Evolutionary conservation across 2,888 invertebrate genomes (phyloP), one percentile per base, ranked within the genome.

Genomic region (Anthophora plumipes): DNA sequence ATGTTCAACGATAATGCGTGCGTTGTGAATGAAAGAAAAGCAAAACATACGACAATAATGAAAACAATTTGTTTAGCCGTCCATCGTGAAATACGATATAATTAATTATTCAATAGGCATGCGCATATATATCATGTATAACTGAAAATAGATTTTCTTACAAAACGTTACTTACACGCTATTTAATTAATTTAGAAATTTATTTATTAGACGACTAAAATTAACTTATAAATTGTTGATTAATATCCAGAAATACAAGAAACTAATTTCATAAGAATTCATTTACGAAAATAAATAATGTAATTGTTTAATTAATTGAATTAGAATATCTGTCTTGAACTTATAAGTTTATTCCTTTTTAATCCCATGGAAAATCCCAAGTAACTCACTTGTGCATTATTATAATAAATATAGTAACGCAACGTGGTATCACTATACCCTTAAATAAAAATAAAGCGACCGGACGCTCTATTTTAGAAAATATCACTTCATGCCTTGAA

Each of bases 81-180:
- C 6, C 43, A 43, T 60, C 60, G 12, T 14, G 43, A n/a, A 43
- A 43, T 43, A n/a, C 11, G 59, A 59, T 59, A 20, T n/a, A 60
- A 60, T 41, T 60, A 60, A 60, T 41, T 43, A 59, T 59, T 59
- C 59, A 59, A 59, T 20, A 31, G 12, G 17, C 41, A 59, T 39
- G 14, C 11, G 8, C 17, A 12, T 39, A 39, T 59, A n/a, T 41
- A 55, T 37, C 14, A 17, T 20, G 11, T 39, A 5, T 11, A 9
- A 41, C 39, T 25, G 31, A 41, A 59, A 59, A n/a, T 14, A 39
- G n/a, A 20, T 9, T 20, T 39, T n/a, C n/a, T n/a, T n/a, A n/a
- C n/a, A n/a, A n/a, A n/a, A n/a, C n/a, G n/a, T n/a, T n/a, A n/a
- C n/a, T n/a, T n/a, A n/a, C n/a, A n/a, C n/a, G n/a, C n/a, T n/a